A percentile compares a stretch with the other conserved stretches of the same genome.
phyloP scores from a whole-genome alignment of 2,113 vertebrate genomes.

The Stigmatopora argus region DNA sequence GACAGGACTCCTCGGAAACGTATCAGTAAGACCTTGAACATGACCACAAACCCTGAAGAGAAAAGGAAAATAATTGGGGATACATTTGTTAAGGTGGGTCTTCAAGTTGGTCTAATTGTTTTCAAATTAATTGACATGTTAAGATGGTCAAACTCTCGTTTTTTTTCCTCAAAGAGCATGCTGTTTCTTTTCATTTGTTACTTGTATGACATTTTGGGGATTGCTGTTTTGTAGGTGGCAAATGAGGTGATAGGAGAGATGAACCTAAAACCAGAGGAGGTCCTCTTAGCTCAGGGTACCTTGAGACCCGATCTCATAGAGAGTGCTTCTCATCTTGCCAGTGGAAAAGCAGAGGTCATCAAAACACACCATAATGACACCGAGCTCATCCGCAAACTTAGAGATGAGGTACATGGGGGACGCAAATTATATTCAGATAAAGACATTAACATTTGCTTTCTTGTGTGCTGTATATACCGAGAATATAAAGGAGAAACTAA shows the following conservation, averaged over 20 bases:
- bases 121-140: neutral
- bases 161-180: neutral
- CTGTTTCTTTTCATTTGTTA: neutral
- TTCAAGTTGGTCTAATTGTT: neutral
- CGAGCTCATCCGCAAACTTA: constrained; percentile 91
- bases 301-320: constrained; percentile 95
- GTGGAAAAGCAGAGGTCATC: constrained; percentile 94
- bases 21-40: constrained; percentile 97
- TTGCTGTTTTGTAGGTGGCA: constrained; percentile 76
- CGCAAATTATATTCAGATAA: neutral
- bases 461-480: neutral
- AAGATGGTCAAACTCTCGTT: neutral
- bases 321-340: constrained; percentile 89
- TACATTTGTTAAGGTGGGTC: constrained; percentile 92
- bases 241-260: constrained; percentile 98
- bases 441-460: neutral
- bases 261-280: constrained; percentile 95
- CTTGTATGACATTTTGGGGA: constrained; percentile 2
- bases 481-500: neutral
- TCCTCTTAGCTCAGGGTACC: constrained; percentile 94
- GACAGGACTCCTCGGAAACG: constrained; percentile 94
- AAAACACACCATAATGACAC: constrained; percentile 99
- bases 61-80: constrained; percentile 98
- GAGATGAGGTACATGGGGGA: constrained; percentile 80
- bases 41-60: constrained; percentile 98